phyloP scores from a whole-genome alignment of 2,113 vertebrate species.

The Echinops telfairi region DNA sequence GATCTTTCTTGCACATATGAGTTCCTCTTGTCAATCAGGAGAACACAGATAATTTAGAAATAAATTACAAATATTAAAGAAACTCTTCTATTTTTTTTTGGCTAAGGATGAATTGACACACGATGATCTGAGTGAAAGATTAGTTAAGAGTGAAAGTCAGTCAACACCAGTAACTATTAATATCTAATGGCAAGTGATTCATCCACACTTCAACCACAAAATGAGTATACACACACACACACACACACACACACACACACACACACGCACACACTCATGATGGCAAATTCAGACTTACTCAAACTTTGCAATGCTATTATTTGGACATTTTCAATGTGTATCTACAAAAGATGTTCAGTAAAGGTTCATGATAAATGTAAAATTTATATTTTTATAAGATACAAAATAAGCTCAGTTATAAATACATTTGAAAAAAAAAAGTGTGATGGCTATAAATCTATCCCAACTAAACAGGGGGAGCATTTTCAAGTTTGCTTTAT shows the following conservation, averaged over 20 bases:
- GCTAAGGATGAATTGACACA: neutral
- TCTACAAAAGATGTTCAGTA: neutral
- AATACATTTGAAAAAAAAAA: slow-evolving; percentile 5
- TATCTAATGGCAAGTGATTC: neutral
- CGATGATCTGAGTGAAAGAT: neutral
- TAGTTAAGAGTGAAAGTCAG: neutral
- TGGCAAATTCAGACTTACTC: neutral
- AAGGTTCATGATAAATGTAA: neutral
- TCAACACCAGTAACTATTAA: neutral
- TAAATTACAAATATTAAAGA: slow-evolving; percentile 4
- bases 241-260: no score
- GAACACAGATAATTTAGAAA: neutral
- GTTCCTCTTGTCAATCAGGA: no score
- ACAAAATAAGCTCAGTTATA: slow-evolving; percentile 8
- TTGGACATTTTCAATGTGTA: neutral
- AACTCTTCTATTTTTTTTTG: neutral
- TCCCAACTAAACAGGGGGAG: neutral
- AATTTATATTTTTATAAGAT: neutral
- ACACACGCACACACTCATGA: no score
- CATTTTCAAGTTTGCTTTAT: neutral
- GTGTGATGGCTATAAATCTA: neutral
- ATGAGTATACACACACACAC: no score
- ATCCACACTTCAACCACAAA: neutral
- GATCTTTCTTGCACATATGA: no score
- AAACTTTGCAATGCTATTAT: neutral